Evolutionary conservation across 2,113 vertebrate species (phyloP), one percentile per base, ranked within the genome.

Genomic region (Varanus salvator): DNA sequence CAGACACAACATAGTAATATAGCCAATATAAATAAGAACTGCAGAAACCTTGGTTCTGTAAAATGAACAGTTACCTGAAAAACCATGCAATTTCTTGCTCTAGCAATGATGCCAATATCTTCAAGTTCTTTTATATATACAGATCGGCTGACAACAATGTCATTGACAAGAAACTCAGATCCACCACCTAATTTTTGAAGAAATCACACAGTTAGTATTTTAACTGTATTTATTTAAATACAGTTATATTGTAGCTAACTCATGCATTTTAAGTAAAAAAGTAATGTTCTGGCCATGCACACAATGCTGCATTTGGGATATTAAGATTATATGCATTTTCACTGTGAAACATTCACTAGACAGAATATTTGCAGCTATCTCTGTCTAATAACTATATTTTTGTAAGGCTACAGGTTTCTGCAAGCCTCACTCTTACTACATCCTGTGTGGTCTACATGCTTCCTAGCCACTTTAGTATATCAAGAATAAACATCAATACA

Each of bases 31-130:
- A 14, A 6, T 54, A 54, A 54, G 6, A 14, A 34, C n/a, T 60
- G 15, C 29, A 54, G 52, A 75, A 6, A 57, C 11, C 21, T 1
- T 0, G 38, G 8, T 0, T 52, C 52, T 64, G 50, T 60, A 78
- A 44, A 12, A 82, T 6, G 84, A 86, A 89, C n/a, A 77, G 95
- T 97, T 96, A 99, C 99, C 98, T 99, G 99, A 94, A 99, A 99
- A 92, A 99, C 98, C 17, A 99, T 94, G 87, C 97, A 99, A 93
- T 99, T 99, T 90, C 94, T 98, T 66, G 97, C 98, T 97, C 98
- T 99, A 89, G 98, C 97, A 93, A 99, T 93, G 80, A 99, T 95
- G 66, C 98, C 98, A 69, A 99, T 91, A 96, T 98, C 98, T 94
- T 97, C 96, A 80, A 99, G 96, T 92, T 98, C 97, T 69, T 95